phyloP scores from a whole-genome alignment of 2,888 invertebrate genomes.

The Vannuccia rotundouncinata region DNA sequence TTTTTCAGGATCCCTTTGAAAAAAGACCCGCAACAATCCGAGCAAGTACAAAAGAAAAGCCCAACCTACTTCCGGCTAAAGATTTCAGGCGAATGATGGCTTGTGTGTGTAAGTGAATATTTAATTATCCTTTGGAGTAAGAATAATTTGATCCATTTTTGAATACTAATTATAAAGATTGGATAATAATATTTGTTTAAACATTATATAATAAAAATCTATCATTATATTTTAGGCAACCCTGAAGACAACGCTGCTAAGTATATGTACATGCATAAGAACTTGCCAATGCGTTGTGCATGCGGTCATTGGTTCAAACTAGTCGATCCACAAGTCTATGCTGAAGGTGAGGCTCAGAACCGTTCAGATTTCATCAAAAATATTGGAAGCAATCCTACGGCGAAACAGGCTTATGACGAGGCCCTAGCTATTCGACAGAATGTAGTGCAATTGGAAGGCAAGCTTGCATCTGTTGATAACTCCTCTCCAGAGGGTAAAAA shows the following conservation, averaged over 20 bases:
- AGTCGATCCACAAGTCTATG: neutral
- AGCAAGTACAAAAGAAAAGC: neutral
- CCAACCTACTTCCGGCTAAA: neutral
- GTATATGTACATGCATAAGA: neutral
- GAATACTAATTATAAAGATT: no score
- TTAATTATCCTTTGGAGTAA: no score
- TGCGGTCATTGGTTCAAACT: neutral
- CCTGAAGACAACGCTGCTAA: neutral
- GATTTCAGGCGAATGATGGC: neutral
- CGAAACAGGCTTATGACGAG: neutral
- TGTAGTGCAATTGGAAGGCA: neutral
- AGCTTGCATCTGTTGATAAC: neutral
- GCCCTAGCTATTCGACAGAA: neutral
- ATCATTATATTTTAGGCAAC: neutral
- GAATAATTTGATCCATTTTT: no score
- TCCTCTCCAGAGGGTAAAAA: neutral
- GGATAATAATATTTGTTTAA: no score
- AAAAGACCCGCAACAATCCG: neutral
- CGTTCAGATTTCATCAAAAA: neutral
- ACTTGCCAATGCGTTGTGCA: neutral
- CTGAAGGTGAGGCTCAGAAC: neutral
- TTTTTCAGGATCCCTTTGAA: neutral
- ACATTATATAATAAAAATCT: no score
- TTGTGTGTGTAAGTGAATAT: conserved; percentile 16
- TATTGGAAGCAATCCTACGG: neutral